phyloP scores from a whole-genome alignment of 2,888 invertebrate species.

The Petrolisthes manimaculis region DNA sequence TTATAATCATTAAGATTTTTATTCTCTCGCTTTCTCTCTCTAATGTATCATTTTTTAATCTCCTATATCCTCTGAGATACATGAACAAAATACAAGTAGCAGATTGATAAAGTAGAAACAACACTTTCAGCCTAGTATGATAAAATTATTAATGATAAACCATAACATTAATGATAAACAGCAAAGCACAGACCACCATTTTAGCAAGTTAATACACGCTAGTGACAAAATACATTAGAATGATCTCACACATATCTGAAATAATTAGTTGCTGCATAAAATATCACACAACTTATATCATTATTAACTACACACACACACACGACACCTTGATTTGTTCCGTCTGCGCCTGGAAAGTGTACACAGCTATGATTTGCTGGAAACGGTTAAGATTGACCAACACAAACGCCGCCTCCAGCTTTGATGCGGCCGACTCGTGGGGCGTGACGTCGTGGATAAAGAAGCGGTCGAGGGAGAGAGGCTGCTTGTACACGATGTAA shows the following conservation, averaged over 20 bases:
- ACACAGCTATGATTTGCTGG: conserved; percentile 72
- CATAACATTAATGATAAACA: neutral
- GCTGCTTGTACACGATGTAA: conserved; percentile 72
- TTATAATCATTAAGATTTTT: neutral
- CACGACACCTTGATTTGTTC: conserved; percentile 70
- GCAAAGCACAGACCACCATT: neutral
- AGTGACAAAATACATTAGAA: neutral
- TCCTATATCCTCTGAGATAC: too few relatives aligned
- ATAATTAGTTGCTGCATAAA: neutral
- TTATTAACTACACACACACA: neutral
- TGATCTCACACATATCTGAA: neutral
- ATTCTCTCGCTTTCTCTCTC: neutral
- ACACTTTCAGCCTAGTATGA: too few relatives aligned
- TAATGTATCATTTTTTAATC: neutral
- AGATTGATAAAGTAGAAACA: too few relatives aligned
- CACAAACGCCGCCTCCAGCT: conserved; percentile 71
- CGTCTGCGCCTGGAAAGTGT: conserved; percentile 71
- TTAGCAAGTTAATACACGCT: too few relatives aligned
- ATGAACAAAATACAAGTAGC: too few relatives aligned
- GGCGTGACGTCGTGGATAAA: conserved; percentile 71
- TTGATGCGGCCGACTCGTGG: conserved; percentile 69
- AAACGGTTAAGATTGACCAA: conserved; percentile 71
- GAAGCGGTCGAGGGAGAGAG: conserved; percentile 71
- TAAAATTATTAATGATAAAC: too few relatives aligned
- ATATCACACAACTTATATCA: neutral